Conservation (phyloP, 1,140 invertebrate species). For the Micrasema minimum region DNA sequence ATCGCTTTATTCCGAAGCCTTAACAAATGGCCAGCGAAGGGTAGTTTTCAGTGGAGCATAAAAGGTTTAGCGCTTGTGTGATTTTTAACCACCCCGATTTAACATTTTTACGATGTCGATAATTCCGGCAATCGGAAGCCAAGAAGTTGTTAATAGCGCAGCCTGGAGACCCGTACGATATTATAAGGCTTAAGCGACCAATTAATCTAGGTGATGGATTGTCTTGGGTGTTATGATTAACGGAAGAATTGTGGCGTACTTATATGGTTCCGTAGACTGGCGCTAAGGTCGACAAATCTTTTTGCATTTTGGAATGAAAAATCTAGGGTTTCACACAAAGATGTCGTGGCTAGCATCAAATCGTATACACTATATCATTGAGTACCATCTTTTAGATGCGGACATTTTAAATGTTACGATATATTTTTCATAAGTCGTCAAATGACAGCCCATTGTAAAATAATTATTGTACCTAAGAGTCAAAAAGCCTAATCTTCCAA, state of each 20-base stretch:
- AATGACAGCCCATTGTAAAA: too few relatives aligned
- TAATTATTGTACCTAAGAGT: too few relatives aligned
- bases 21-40: conserved; percentile 19
- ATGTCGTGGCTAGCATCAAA: too few relatives aligned
- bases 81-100: conserved; percentile 37
- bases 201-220: background rate
- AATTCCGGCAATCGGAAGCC: conserved; percentile 21
- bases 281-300: background rate
- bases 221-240: background rate
- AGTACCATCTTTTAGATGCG: too few relatives aligned
- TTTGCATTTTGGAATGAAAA: background rate
- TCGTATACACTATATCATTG: too few relatives aligned
- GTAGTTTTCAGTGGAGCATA: conserved; percentile 11
- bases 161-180: background rate
- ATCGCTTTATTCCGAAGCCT: conserved; percentile 11
- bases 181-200: background rate
- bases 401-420: too few relatives aligned
- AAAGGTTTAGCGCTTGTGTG: conserved; percentile 27
- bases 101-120: conserved; percentile 39
- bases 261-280: background rate
- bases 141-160: conserved; percentile 15
- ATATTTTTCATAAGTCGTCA: too few relatives aligned
- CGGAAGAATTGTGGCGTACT: background rate
- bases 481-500: too few relatives aligned
- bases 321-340: too few relatives aligned